phyloP scores from a whole-genome alignment of 2,888 invertebrate genomes.

The Drosophila tanythrix region DNA sequence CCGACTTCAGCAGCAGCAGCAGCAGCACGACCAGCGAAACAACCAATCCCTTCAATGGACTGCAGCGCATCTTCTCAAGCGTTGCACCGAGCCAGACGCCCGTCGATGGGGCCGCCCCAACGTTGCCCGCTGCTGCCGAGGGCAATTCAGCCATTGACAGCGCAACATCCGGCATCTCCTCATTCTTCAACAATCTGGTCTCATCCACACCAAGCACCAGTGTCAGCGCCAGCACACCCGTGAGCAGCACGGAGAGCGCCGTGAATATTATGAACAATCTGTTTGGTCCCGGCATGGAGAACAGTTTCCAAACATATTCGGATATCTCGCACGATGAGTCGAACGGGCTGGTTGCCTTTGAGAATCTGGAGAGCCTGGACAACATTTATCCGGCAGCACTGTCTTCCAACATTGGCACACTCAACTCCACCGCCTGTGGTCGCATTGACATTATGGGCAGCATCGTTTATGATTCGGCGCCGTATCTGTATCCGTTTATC shows the following conservation, averaged over 20 bases:
- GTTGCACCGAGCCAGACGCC: conserved; percentile 60
- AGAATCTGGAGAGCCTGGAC: conserved; percentile 87
- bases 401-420: conserved; percentile 85
- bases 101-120: conserved; percentile 57
- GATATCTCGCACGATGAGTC: conserved; percentile 83
- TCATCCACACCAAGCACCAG: conserved; percentile 72
- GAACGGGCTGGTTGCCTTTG: conserved; percentile 76
- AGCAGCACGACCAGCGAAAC: conserved; percentile 81
- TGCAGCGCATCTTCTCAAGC: conserved; percentile 76
- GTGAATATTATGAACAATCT: conserved; percentile 83
- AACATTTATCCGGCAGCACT: conserved; percentile 87
- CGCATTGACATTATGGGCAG: conserved; percentile 96
- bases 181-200: conserved; percentile 78
- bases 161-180: conserved; percentile 67
- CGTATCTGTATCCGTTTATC: conserved; percentile 97
- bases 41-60: conserved; percentile 69
- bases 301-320: conserved; percentile 84
- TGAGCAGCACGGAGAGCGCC: conserved; percentile 79
- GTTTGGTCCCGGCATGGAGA: conserved; percentile 83
- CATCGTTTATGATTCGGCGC: conserved; percentile 96
- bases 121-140: conserved; percentile 59
- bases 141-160: conserved; percentile 35
- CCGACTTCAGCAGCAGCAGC: conserved; percentile 23
- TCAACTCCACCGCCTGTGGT: conserved; percentile 89
- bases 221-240: conserved; percentile 40